phyloP scores from a whole-genome alignment of 2,797 vertebrate genomes.

The Enteromius treurensis region DNA sequence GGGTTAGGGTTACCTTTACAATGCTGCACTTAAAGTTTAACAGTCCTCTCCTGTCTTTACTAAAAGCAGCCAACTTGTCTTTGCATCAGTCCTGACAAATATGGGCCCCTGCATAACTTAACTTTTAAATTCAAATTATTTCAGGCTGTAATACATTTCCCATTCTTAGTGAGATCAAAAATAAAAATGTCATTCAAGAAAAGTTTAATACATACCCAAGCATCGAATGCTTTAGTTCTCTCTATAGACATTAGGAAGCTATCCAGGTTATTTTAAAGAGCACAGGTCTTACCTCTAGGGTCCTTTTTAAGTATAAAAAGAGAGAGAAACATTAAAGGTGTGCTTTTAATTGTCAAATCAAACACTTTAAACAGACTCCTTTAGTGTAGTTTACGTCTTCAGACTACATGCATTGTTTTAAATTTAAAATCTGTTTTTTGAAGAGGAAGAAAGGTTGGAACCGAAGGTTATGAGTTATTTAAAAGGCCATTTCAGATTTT shows the following conservation, averaged over 20 bases:
- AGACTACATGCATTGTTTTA: slow-evolving; percentile 85
- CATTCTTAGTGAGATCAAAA: slow-evolving; percentile 83
- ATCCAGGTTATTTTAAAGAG: slow-evolving; percentile 85
- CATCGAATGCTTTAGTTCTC: slow-evolving; percentile 82
- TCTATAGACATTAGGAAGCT: slow-evolving; percentile 87
- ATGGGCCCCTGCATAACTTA: slow-evolving; percentile 84
- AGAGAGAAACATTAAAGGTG: slow-evolving; percentile 87
- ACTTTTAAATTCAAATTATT: slow-evolving; percentile 95
- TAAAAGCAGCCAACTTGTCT: slow-evolving; percentile 90
- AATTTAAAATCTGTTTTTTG: slow-evolving; percentile 81
- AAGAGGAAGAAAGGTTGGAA: slow-evolving; percentile 83
- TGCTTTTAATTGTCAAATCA: slow-evolving; percentile 82
- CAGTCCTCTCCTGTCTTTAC: slow-evolving; percentile 96
- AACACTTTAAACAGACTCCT: slow-evolving; percentile 78
- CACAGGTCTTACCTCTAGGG: slow-evolving; percentile 86
- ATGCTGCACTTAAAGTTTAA: slow-evolving; percentile 96
- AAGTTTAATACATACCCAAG: slow-evolving; percentile 87
- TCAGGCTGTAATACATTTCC: slow-evolving; percentile 80
- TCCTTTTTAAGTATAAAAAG: slow-evolving; percentile 89
- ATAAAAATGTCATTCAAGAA: slow-evolving; percentile 83
- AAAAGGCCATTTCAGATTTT: slow-evolving; percentile 88
- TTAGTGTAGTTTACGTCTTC: slow-evolving; percentile 80
- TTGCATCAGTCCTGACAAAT: slow-evolving; percentile 87
- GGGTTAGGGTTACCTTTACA: slow-evolving; percentile 95
- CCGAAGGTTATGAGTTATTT: slow-evolving; percentile 84